These are phyloP conservation scores for Limonius californicus DNA, from an alignment of 1,140 invertebrate species.

Conservation along the genomic window DNA sequence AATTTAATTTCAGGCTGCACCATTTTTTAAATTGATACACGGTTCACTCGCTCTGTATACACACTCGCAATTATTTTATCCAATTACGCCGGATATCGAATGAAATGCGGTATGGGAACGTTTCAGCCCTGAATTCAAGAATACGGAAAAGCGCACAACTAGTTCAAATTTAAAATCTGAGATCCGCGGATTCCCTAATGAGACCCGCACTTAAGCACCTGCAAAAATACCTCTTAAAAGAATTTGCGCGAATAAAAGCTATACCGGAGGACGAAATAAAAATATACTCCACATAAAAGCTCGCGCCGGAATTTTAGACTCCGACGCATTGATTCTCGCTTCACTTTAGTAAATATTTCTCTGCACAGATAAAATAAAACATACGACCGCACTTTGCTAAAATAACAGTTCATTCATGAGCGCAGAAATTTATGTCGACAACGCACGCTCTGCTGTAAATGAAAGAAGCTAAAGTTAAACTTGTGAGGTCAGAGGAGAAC, in stretches of 20 bases:
- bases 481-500: conserved; percentile 8
- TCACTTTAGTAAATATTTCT: conserved; percentile 10
- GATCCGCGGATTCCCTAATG: conserved; percentile 2
- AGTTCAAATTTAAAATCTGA: conserved; percentile 6
- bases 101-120: conserved; percentile 15
- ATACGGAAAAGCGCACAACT: conserved; percentile 13
- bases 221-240: not conserved
- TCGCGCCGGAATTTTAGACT: not conserved
- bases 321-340: not conserved
- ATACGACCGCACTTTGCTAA: conserved; percentile 12
- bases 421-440: conserved; percentile 12
- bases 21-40: conserved; percentile 33
- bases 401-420: conserved; percentile 15
- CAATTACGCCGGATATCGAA: conserved; percentile 15
- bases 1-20: conserved; percentile 33
- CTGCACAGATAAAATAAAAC: conserved; percentile 7
- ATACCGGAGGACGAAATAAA: not conserved
- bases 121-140: conserved; percentile 2
- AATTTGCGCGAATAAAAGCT: not conserved
- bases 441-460: conserved; percentile 8
- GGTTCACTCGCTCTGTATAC: conserved; percentile 23
- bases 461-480: conserved; percentile 14
- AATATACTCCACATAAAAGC: no score
- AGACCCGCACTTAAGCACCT: conserved; percentile 1
- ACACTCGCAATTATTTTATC: conserved; percentile 16